Evolutionary conservation across 1,140 invertebrate species (phyloP).

Genomic region (Caerostris extrusa): DNA sequence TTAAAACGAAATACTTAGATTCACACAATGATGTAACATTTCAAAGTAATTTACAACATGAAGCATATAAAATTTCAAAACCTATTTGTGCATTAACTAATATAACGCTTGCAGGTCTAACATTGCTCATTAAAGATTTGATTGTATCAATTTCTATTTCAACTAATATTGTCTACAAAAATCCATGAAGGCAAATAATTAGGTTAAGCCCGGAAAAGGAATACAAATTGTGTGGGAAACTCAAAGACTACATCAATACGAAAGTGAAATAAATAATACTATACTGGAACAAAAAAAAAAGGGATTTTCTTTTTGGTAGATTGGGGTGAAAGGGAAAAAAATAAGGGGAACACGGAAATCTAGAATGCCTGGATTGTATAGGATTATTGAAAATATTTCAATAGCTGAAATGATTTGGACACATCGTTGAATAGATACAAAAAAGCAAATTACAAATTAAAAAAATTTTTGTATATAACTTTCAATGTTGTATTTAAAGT

Average conservation of each 20-base stretch:
- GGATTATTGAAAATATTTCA: not conserved
- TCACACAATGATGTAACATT: no score
- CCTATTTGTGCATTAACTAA: no score
- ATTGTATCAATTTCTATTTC: no score
- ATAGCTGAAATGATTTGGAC: not conserved
- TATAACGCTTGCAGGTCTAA: no score
- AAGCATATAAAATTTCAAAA: no score
- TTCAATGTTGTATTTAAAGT: no score
- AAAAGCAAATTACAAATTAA: no score
- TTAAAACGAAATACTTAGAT: no score
- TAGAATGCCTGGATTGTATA: not conserved
- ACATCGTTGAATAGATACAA: not conserved
- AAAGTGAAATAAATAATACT: slow-evolving; percentile 15
- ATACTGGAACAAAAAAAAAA: not conserved
- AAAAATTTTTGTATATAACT: no score
- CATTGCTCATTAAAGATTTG: no score
- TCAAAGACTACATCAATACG: slow-evolving; percentile 35
- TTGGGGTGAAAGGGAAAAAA: not conserved
- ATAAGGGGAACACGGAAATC: not conserved
- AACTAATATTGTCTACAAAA: no score
- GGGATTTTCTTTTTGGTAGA: not conserved
- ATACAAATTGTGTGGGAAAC: slow-evolving; percentile 48
- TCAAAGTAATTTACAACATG: no score
- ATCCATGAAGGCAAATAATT: not conserved
- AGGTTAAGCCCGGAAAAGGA: not conserved